Evolutionary conservation across 2,888 invertebrate species (phyloP).

Genomic region (Pelosia muscerda): DNA sequence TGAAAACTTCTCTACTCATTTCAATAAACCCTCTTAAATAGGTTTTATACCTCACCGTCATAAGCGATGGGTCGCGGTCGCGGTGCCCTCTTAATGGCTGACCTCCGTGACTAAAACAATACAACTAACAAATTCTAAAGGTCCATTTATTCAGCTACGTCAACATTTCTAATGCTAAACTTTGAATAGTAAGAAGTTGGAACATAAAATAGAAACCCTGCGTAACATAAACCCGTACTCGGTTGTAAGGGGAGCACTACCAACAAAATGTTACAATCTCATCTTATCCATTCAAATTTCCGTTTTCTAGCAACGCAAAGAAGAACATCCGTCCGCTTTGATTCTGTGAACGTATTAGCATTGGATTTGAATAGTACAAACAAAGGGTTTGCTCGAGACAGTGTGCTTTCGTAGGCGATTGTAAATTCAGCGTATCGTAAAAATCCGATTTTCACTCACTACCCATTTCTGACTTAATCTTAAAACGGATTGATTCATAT

Average conservation of each 20-base stretch:
- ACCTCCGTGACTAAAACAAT: slow-evolving; percentile 6
- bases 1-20: background rate
- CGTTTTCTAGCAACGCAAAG: slow-evolving; percentile 74
- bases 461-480: slow-evolving; percentile 39
- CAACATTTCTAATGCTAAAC: slow-evolving; percentile 23
- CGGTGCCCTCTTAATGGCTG: background rate
- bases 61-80: slow-evolving; percentile 1
- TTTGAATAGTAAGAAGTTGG: slow-evolving; percentile 23
- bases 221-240: slow-evolving; percentile 21
- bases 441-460: slow-evolving; percentile 66
- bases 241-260: slow-evolving; percentile 35
- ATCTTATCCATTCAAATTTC: slow-evolving; percentile 75
- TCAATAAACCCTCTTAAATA: background rate
- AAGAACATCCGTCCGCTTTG: slow-evolving; percentile 82
- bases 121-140: slow-evolving; percentile 11
- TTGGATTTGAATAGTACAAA: slow-evolving; percentile 86
- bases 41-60: background rate
- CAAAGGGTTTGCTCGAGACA: slow-evolving; percentile 85
- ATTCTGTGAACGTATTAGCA: slow-evolving; percentile 85
- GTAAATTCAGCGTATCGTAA: slow-evolving; percentile 84
- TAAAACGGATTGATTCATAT: slow-evolving; percentile 32
- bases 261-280: slow-evolving; percentile 66
- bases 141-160: slow-evolving; percentile 20
- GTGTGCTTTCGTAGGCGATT: slow-evolving; percentile 85
- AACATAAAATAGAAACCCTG: slow-evolving; percentile 26